Evolutionary conservation across 2,113 vertebrate genomes (phyloP), one percentile per base, ranked within the genome.

Genomic region (Nannospalax galili): DNA sequence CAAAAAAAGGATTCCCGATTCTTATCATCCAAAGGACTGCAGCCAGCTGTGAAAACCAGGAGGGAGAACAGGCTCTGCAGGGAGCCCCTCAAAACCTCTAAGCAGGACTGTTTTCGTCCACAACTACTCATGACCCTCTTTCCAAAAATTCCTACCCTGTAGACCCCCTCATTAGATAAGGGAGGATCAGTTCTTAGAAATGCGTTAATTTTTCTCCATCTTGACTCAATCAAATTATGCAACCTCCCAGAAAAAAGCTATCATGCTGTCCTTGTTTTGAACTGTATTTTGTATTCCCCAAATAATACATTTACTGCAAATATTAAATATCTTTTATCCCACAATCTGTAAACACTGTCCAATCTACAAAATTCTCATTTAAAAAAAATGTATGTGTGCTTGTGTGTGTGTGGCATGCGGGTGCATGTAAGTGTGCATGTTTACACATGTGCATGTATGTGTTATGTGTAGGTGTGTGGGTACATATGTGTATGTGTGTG

Each of bases 41-140:
- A 94, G 82, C 87, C 97, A 98, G 97, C 98, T 98, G 96, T 97
- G 95, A 95, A 98, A 98, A 98, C 91, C 32, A 84, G 95, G 97
- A 77, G 52, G 74, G 35, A 5, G 19, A 74, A 72, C 65, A 28
- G 12, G 95, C 79, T 48, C 1, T 0, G 0, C 3, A 91, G 58
- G 14, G 42, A 77, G 56, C 77, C 90, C 70, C 80, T 58, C 70
- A 22, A 78, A 90, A 58, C 30, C 32, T 52, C 65, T 62, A 35
- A 73, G 35, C 0, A 0, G 20, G n/a, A 84, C 75, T 20, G 30
- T 75, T 75, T 64, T 69, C 72, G 56, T 84, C 69, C 65, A 72
- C 64, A 94, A 85, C 79, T 37, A 87, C n/a, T 22, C n/a, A 24
- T 7, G 82, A 60, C 37, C 35, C n/a, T 37, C 69, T 52, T 78